phyloP scores from a whole-genome alignment of 1,140 invertebrate genomes.

The Rhyacophila brunnea region DNA sequence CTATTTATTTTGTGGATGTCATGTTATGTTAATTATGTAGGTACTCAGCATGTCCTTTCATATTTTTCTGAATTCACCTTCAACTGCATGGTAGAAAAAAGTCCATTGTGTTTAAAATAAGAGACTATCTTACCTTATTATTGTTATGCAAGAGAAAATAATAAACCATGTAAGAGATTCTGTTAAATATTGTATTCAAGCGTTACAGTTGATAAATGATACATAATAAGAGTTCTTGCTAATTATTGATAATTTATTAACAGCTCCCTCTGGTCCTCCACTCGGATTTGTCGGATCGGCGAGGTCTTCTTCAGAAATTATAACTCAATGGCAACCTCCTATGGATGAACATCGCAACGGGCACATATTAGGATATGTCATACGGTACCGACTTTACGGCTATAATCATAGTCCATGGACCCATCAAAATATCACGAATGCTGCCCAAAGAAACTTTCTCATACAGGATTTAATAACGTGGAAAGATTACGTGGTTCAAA shows the following conservation, averaged over 20 bases:
- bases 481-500: constrained; percentile 97
- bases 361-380: constrained; percentile 88
- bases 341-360: constrained; percentile 92
- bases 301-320: constrained; percentile 90
- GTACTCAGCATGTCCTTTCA: too few species aligned
- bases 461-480: constrained; percentile 95
- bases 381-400: constrained; percentile 86
- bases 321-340: constrained; percentile 96
- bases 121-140: too few species aligned
- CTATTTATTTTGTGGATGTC: too few species aligned
- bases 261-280: constrained; percentile 86
- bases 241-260: not conserved
- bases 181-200: too few species aligned
- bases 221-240: too few species aligned
- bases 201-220: too few species aligned
- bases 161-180: too few species aligned
- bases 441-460: constrained; percentile 87
- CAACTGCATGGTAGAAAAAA: too few species aligned
- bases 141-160: too few species aligned
- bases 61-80: too few species aligned
- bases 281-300: constrained; percentile 89
- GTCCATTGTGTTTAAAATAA: too few species aligned
- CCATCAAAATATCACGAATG: constrained; percentile 87
- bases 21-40: too few species aligned
- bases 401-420: constrained; percentile 90